phyloP scores from a whole-genome alignment of 2,113 vertebrate species.

The Neotragus moschatus region DNA sequence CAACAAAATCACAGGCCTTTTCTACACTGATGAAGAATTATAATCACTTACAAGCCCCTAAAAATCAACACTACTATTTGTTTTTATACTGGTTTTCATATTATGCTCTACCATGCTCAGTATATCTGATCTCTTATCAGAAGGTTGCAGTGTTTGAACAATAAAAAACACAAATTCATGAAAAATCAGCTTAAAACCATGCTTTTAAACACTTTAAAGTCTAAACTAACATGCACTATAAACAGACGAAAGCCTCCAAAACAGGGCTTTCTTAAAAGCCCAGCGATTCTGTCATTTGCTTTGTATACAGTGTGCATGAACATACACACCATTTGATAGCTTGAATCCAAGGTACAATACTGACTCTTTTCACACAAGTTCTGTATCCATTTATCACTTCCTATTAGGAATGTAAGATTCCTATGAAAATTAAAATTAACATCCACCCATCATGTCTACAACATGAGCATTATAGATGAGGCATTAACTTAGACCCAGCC shows the following conservation, averaged over 20 bases:
- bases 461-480: neutral
- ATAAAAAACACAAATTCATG: neutral
- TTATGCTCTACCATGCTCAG: neutral
- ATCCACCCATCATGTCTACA: constrained; percentile 44
- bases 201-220: neutral
- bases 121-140: neutral
- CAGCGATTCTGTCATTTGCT: neutral
- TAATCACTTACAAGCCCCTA: neutral
- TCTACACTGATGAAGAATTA: neutral
- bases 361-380: neutral
- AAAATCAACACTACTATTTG: constrained; percentile 4
- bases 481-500: constrained; percentile 35
- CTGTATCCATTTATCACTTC: neutral
- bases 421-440: neutral
- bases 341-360: neutral
- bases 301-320: neutral
- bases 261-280: neutral
- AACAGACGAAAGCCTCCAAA: neutral
- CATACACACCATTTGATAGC: neutral
- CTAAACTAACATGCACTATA: neutral
- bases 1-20: constrained; percentile 27
- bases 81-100: constrained; percentile 9
- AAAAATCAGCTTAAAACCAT: neutral
- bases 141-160: neutral
- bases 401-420: neutral